A percentile compares a stretch with the other conserved stretches of the same genome.
These are phyloP conservation scores for Melanerpes aurifrons DNA, from an alignment of 2,113 vertebrate species.

Conservation along the genomic window DNA sequence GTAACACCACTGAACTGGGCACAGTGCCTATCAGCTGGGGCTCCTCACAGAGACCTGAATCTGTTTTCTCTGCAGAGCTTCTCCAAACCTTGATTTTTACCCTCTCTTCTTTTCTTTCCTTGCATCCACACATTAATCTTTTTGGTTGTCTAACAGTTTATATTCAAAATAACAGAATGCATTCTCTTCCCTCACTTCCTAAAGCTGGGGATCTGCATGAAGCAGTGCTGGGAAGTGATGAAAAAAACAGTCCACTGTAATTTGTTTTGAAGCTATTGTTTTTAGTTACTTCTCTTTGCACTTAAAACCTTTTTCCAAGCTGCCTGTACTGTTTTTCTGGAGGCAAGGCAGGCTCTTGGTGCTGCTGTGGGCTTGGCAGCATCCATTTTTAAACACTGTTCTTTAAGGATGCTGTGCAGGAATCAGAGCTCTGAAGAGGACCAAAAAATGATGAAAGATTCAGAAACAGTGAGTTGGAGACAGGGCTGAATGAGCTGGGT, in stretches of 20 bases:
- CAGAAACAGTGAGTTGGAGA: background rate
- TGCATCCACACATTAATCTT: background rate
- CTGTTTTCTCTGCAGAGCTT: background rate
- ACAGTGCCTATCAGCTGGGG: background rate
- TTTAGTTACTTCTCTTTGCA: background rate
- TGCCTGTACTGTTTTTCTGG: background rate
- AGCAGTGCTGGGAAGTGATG: background rate
- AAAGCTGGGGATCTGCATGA: background rate
- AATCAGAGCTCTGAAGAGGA: background rate
- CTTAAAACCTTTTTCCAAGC: background rate
- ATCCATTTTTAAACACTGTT: background rate
- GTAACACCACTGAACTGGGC: rapidly evolving
- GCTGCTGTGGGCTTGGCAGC: background rate
- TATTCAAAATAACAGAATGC: background rate
- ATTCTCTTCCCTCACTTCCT: background rate
- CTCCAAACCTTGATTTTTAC: background rate
- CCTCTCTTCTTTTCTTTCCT: background rate
- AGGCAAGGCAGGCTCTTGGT: background rate
- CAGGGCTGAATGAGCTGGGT: background rate
- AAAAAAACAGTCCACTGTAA: background rate
- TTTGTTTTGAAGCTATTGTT: background rate
- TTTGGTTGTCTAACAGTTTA: background rate
- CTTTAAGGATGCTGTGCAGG: conserved; percentile 16
- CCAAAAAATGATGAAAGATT: conserved; percentile 32
- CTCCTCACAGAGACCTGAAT: background rate